Base-by-base conservation (phyloP, 2,797 vertebrate species). In the Neostethus bicornis region DNA sequence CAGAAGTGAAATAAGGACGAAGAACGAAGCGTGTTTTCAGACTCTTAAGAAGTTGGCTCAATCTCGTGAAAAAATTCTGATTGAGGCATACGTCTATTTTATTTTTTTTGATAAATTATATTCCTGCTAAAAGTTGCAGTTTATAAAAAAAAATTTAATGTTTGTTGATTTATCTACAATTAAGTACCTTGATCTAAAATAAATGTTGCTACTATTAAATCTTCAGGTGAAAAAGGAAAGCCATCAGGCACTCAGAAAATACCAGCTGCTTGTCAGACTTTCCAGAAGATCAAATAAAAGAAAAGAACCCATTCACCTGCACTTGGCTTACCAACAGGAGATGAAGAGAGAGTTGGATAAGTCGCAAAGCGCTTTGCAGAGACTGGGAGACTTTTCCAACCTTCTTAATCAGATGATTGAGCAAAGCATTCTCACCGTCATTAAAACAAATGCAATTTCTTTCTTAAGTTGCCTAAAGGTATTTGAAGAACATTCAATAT, bases 401-500 rank as follows among this genome's bases (percentile, higher is more conserved):
- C 87, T 96, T n/a, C 52, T 91, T 11, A 63, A 92, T 66, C 80
- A 86, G 14, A 92, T 95, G 81, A 87, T 83, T 6, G 73, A 90
- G 37, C 92, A 96, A 82, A 90, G 47, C 52, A 80, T 96, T 0
- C 61, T 89, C 66, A 87, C 87, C 0, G 31, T 91, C 26, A 48
- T 87, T 56, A 82, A 79, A 25, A 41, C 71, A 19, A 85, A 94
- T 19, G 71, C 86, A 39, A 39, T 29, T 0, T 56, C 67, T 7
- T 94, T 95, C 48, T 83, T 92, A 42, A 39, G 31, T 26, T 5
- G 41, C 88, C 43, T 93, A 42, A 89, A 93, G 91, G 95, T 95
- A 59, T 87, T 72, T 31, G 41, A 9, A 45, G 21, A 50, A 17
- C 4, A 2, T 45, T 37, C 0, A 1, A 38, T 21, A 28, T 23